A percentile compares a stretch with the other conserved stretches of the same genome.
phyloP scores from a whole-genome alignment of 2,113 vertebrate species.

The Hyaena hyaena region DNA sequence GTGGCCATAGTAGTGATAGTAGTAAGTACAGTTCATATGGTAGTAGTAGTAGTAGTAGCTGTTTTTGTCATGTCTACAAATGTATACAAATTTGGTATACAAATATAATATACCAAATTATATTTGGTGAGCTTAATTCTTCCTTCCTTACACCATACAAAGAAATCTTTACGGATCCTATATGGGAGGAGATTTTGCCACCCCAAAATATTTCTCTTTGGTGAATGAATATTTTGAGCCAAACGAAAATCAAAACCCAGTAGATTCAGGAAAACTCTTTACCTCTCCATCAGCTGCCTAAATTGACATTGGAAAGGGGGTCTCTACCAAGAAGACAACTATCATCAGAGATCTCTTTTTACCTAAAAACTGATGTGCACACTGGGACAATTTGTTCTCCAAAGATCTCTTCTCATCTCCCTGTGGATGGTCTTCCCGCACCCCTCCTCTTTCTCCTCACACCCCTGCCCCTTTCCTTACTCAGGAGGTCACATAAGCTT shows the following conservation, averaged over 20 bases:
- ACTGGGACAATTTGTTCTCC: not conserved
- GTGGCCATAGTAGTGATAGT: not conserved
- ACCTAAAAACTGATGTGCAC: not conserved
- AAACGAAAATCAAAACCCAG: not conserved
- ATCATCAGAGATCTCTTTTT: not conserved
- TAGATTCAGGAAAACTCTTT: not conserved
- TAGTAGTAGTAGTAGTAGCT: not conserved
- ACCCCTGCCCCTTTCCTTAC: not conserved
- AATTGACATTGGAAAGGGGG: not conserved
- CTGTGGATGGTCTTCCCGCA: not conserved
- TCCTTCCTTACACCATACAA: not conserved
- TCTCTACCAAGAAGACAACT: not conserved
- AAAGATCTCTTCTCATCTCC: not conserved
- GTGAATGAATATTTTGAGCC: not conserved
- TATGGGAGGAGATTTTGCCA: not conserved
- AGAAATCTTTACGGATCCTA: not conserved
- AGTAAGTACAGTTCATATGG: not conserved
- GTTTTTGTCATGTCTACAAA: not conserved
- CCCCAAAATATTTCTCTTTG: not conserved
- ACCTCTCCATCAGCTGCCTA: not conserved
- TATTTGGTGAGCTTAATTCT: not conserved
- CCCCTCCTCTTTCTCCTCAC: not conserved
- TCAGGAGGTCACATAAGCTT: not conserved
- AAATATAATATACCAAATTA: not conserved
- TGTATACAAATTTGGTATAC: too few species aligned